A percentile compares a stretch with the other conserved stretches of the same genome.
Conservation (phyloP, 2,797 vertebrate species). For the Sarcophilus harrisii region DNA sequence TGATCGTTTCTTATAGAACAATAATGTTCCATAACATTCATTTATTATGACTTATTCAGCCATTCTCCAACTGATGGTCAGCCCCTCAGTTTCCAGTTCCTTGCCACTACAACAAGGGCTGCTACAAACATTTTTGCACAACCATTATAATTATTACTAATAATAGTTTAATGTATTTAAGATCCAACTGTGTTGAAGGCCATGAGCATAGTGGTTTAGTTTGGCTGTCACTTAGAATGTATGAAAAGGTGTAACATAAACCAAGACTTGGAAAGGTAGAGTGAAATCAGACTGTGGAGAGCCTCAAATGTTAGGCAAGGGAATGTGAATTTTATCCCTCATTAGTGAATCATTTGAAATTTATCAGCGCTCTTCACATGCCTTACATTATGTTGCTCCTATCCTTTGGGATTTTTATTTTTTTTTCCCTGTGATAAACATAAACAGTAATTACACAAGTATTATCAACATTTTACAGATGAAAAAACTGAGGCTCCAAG, state of each 20-base stretch:
- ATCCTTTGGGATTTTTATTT: background rate
- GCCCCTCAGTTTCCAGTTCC: too few species aligned
- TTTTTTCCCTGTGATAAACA: background rate
- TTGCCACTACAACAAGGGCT: too few species aligned
- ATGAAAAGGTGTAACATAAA: background rate
- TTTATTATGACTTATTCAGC: too few species aligned
- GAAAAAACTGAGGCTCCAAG: background rate
- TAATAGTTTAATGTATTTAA: background rate
- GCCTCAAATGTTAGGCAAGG: background rate
- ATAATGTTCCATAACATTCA: too few species aligned
- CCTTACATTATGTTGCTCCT: background rate
- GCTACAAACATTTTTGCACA: too few species aligned
- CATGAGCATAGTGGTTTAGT: background rate
- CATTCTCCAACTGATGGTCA: too few species aligned
- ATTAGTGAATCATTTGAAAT: background rate
- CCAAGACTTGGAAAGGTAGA: background rate
- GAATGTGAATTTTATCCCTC: background rate
- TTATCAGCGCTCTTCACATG: background rate
- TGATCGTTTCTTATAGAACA: too few species aligned
- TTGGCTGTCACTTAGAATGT: background rate
- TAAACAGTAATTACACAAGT: background rate
- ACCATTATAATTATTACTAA: background rate
- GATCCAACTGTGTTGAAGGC: background rate
- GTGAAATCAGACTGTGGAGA: background rate
- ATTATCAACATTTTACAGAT: background rate